These are phyloP conservation scores for Onychorhynchus coronatus DNA, from an alignment of 2,113 vertebrate species.

Conservation along the genomic window DNA sequence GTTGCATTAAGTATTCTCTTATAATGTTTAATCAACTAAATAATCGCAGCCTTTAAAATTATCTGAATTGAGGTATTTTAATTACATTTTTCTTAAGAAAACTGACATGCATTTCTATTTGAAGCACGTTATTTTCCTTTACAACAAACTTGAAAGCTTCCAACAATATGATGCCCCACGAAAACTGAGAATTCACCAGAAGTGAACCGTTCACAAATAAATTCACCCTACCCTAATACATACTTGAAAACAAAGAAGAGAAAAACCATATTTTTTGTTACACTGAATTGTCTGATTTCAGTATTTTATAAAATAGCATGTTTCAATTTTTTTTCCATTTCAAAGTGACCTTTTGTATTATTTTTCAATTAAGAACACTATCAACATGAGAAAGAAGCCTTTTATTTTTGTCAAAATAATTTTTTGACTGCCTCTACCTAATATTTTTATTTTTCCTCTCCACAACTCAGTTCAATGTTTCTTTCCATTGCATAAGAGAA, in stretches of 20 bases:
- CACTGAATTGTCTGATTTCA: not conserved
- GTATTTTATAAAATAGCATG: not conserved
- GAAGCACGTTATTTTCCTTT: not conserved
- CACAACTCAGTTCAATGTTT: not conserved
- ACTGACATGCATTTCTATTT: not conserved
- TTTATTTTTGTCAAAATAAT: not conserved
- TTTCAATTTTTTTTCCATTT: not conserved
- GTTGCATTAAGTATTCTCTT: not conserved
- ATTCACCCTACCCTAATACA: not conserved
- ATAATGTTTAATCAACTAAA: not conserved
- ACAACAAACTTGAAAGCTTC: not conserved
- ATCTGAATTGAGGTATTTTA: not conserved
- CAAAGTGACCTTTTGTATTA: not conserved
- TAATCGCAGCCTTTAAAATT: not conserved
- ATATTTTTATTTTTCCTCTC: not conserved
- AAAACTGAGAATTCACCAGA: not conserved
- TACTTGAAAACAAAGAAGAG: not conserved
- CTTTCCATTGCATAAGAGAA: slow-evolving; percentile 18
- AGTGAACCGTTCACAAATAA: not conserved
- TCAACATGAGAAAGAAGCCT: not conserved
- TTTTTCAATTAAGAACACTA: not conserved
- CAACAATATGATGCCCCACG: not conserved
- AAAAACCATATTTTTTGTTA: not conserved
- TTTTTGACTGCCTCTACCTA: not conserved
- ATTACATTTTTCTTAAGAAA: not conserved